Evolutionary conservation across 2,113 vertebrate species (phyloP).

Genomic region (Mastomys natalensis): DNA sequence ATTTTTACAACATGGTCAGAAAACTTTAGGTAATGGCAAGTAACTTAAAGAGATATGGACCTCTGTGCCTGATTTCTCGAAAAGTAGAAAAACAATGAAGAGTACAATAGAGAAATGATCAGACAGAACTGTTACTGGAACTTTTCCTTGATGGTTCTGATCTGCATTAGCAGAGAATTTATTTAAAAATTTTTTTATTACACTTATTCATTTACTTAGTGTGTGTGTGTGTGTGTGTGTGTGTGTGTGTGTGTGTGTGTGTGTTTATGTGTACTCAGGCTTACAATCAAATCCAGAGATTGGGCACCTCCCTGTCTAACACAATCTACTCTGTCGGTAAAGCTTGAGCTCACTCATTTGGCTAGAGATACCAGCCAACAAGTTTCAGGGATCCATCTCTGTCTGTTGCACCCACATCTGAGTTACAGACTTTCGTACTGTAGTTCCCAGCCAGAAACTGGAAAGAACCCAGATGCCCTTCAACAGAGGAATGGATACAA

Average conservation of each 20-base stretch:
- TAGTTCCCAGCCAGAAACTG: background rate
- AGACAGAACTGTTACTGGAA: background rate
- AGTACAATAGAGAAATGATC: background rate
- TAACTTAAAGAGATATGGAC: background rate
- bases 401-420: background rate
- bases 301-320: background rate
- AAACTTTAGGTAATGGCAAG: background rate
- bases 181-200: background rate
- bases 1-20: background rate
- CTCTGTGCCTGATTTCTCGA: background rate
- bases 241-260: background rate
- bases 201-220: background rate
- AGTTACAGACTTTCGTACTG: background rate
- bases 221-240: no score
- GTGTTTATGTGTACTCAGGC: no score
- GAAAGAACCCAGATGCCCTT: no score
- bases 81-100: background rate
- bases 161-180: no score
- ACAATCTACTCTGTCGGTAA: background rate
- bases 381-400: background rate
- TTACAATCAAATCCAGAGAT: background rate
- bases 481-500: no score
- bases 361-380: no score
- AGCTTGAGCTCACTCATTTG: background rate
- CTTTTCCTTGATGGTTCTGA: background rate